These are phyloP conservation scores for Galleria mellonella DNA, from an alignment of 1,140 invertebrate species.

Conservation along the genomic window DNA sequence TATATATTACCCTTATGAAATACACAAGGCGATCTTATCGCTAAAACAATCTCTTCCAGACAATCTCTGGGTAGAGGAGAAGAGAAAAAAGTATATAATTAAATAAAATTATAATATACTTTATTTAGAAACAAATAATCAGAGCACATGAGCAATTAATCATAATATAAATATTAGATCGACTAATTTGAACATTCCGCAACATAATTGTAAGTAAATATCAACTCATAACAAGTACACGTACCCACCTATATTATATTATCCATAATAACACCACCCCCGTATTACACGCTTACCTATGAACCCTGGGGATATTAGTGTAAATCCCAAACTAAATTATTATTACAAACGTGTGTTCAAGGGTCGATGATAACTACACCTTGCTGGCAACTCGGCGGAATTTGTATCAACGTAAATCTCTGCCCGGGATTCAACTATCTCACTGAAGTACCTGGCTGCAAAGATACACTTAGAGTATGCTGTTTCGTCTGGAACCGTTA, in stretches of 20 bases:
- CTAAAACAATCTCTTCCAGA: too few species aligned
- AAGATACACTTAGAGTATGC: slow-evolving; percentile 46
- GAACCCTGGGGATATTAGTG: background rate
- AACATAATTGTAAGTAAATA: background rate
- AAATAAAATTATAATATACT: too few species aligned
- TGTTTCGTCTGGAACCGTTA: slow-evolving; percentile 55
- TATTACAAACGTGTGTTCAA: slow-evolving; percentile 5
- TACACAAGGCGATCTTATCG: too few species aligned
- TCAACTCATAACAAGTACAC: background rate
- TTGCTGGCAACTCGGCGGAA: slow-evolving; percentile 47
- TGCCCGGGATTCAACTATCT: slow-evolving; percentile 34
- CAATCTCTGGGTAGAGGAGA: too few species aligned
- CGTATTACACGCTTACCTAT: background rate
- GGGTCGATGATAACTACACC: slow-evolving; percentile 47
- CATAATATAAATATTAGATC: too few species aligned
- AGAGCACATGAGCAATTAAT: too few species aligned
- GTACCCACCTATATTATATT: background rate
- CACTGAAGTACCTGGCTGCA: slow-evolving; percentile 51
- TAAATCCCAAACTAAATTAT: background rate
- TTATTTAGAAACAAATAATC: background rate
- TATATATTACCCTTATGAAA: too few species aligned
- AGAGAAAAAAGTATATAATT: too few species aligned
- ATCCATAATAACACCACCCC: background rate
- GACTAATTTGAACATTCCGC: too few species aligned
- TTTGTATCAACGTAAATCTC: slow-evolving; percentile 46